Conservation (phyloP, 2,113 vertebrate species). For the Cololabis saira region DNA sequence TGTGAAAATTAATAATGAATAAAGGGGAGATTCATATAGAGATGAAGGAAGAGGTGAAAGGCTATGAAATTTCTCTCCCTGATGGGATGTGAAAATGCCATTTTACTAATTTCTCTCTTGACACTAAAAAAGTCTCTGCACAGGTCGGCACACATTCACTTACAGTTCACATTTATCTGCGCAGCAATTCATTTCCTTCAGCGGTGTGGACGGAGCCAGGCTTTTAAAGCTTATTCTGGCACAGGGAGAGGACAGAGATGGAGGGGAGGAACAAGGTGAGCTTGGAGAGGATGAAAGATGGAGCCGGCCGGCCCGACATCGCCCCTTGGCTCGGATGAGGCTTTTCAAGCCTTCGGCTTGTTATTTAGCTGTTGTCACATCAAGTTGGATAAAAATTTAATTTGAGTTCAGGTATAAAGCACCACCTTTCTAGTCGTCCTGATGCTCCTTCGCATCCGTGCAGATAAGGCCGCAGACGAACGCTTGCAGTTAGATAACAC, state of each 20-base stretch:
- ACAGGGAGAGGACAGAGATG: conserved; percentile 9
- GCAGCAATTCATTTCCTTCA: conserved; percentile 48
- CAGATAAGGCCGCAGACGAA: too few relatives aligned
- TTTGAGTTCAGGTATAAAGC: too few relatives aligned
- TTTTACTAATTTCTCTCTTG: conserved; percentile 67
- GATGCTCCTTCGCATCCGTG: too few relatives aligned
- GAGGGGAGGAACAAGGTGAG: background rate
- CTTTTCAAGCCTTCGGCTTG: background rate
- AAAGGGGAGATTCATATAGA: conserved; percentile 44
- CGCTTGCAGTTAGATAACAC: too few relatives aligned
- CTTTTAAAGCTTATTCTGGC: conserved; percentile 47
- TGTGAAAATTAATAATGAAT: conserved; percentile 38
- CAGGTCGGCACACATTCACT: conserved; percentile 1
- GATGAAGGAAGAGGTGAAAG: conserved; percentile 60
- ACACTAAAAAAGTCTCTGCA: conserved; percentile 53
- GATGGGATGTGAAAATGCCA: conserved; percentile 64
- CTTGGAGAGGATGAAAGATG: background rate
- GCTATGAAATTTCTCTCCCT: conserved; percentile 46
- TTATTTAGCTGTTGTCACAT: too few relatives aligned
- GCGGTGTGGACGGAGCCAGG: conserved; percentile 52
- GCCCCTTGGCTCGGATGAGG: background rate
- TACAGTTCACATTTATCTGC: conserved; percentile 13
- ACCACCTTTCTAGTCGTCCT: too few relatives aligned
- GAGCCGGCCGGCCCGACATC: background rate
- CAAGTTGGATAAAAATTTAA: too few relatives aligned